Base-by-base conservation (phyloP, 1,140 invertebrate species). In the Luehdorfia chinensis region DNA sequence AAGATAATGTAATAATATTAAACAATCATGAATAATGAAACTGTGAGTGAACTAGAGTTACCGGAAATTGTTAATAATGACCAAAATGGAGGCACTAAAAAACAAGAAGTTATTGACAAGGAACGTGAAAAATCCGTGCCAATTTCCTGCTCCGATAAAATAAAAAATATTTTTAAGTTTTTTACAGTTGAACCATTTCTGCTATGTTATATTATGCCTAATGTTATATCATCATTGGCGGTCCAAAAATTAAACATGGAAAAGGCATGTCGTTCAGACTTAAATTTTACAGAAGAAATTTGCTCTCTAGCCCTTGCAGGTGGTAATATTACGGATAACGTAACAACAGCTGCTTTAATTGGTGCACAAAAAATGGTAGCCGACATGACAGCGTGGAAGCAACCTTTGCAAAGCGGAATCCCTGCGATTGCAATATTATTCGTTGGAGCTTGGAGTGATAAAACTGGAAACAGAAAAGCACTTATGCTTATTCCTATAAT, bases 381-480 rank as follows among this genome's bases (percentile, higher is more conserved):
- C 3, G 78, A 85, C 16, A 89, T 90, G 86, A 73, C 80, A 6
- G 69, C 87, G 3, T 89, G 87, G 84, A 88, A 87, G 58, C 84
- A 85, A 19, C 79, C 88, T 0, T 50, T 91, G 12, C 85, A 89
- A 52, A 90, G 86, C 46, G 68, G 87, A 14, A 66, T 91, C 5
- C 89, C 90, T n/a, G 83, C 88, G 0, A 51, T 90, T n/a, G 64
- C 89, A 2, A 87, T 91, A 14, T 50, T 91, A 41, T 88, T 91
- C 74, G 62, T 92, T 47, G 90, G 92, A 57, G 88, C 90, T 16
- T 89, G 90, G 90, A 91, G 90, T 60, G 90, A 91, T 57, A 74
- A 77, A 50, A 87, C 89, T 30, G 87, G 89, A 15, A 86, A 88
- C 39, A 72, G 92, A 45, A 92, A 92, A 77, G 75, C 88, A 5